Evolutionary conservation across 1,140 invertebrate species (phyloP), one percentile per base, ranked within the genome.

Genomic region (Bombus balteatus): DNA sequence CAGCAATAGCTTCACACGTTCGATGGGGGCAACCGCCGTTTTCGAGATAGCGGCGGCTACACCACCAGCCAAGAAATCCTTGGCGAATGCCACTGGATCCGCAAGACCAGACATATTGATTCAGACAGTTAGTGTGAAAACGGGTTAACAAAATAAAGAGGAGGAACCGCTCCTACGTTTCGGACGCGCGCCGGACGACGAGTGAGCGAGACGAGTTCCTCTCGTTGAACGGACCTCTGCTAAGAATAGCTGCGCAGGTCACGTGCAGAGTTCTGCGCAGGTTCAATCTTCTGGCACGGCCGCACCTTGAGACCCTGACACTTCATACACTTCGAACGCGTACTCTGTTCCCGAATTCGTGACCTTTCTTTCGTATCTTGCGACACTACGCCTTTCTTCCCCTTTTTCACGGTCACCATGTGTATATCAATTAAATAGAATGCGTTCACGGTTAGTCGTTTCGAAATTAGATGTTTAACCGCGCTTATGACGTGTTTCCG

Each of bases 1-100:
- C 76, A 99, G 96, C 77, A 99, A 96, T 68, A 99, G 95, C 94
- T 99, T 99, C 43, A 99, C 98, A 92, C 98, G 96, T 95, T 99
- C 98, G 91, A 99, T 98, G 1, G 98, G 98, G 15, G 98, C 98
- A 37, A 98, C 97, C 25, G 97, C 96, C 32, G 98, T 98, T 93
- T 98, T 98, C 32, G 98, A 98, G 72, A 98, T 96, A 8, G 98
- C 98, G 43, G 98, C 98, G 43, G 98, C 97, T 83, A 98, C 96
- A 90, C 98, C 98, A 91, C 98, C 98, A 78, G 98, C 98, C 6
- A 98, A 91, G 93, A 98, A 98, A 96, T 98, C 98, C 94, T 98
- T 98, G 87, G 96, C 93, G 91, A 98, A 98, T 73, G 96, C 96
- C 90, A 96, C 95, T 65, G 97, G 96, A 95, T 97, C 97, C 86